Conservation (phyloP, 2,888 invertebrate genomes). For the Notocelia uddmanniana region DNA sequence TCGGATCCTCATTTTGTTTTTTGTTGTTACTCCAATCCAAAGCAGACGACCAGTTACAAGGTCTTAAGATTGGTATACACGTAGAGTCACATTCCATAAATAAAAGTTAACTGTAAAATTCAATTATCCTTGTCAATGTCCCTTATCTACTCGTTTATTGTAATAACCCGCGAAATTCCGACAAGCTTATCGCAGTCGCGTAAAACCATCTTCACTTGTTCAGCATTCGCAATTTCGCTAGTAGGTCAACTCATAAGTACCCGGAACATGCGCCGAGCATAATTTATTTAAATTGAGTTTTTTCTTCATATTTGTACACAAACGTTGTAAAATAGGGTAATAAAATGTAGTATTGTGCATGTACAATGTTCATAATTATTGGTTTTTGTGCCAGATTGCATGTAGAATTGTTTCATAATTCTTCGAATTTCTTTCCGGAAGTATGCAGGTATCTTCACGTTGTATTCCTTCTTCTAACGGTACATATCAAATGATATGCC, state of each 20-base stretch:
- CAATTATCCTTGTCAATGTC: slow-evolving; percentile 33
- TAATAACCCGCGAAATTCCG: slow-evolving; percentile 31
- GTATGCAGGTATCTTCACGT: too few relatives aligned
- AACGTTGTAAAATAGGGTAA: too few relatives aligned
- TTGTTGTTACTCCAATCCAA: background rate
- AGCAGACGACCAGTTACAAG: too few relatives aligned
- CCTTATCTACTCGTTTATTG: slow-evolving; percentile 38
- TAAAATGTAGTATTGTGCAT: too few relatives aligned
- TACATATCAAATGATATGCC: too few relatives aligned
- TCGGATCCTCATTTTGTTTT: background rate
- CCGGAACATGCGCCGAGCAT: slow-evolving; percentile 1
- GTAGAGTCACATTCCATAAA: slow-evolving; percentile 18
- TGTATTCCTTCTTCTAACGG: too few relatives aligned
- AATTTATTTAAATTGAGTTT: background rate
- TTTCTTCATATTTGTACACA: background rate
- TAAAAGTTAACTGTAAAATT: slow-evolving; percentile 35
- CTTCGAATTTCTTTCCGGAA: too few relatives aligned
- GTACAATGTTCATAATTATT: too few relatives aligned
- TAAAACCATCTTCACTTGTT: slow-evolving; percentile 36
- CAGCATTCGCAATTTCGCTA: slow-evolving; percentile 14
- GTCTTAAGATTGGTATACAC: too few relatives aligned
- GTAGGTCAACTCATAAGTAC: slow-evolving; percentile 19
- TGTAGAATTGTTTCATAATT: too few relatives aligned
- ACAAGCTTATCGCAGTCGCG: slow-evolving; percentile 24
- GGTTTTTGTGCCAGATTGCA: too few relatives aligned